Evolutionary conservation across 2,113 vertebrate genomes (phyloP), one percentile per base, ranked within the genome.

Genomic region (Peromyscus polionotus): DNA sequence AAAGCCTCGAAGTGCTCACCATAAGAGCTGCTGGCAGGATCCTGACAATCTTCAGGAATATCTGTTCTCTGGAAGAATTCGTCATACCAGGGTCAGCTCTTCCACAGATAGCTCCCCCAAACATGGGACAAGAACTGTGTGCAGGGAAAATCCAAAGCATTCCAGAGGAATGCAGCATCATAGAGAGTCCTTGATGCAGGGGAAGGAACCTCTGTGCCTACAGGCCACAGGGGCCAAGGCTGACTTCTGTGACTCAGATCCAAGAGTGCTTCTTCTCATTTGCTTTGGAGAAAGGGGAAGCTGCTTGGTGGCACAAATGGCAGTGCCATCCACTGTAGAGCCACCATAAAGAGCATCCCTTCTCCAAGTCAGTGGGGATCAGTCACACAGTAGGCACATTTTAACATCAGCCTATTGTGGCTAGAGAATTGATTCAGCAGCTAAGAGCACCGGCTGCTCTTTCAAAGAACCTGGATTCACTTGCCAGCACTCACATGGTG

Each of bases 41-140:
- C 54, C 42, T 76, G 80, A 77, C 51, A 95, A 45, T 96, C 93
- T 98, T 95, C 95, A 96, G 96, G 87, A 51, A 91, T 97, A 95
- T 95, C 96, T 96, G 94, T 11, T 72, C 61, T 95, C 97, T 45
- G 97, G 98, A 97, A 96, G 97, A 92, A 48, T 75, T 97, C 95
- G 85, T 90, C 72, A 93, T 17, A 33, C 68, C 75, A 72, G 97
- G 96, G 72, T 92, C 91, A 45, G 48, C 67, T 97, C 95, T 72
- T 63, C 75, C 80, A 68, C 83, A 95, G 91, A 45, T 57, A 97
- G 92, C 12, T 3, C 10, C 28, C 28, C 59, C 73, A 97, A 94
- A 83, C 19, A 10, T 2, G 3, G 1, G 89, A 85, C 81, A 12
- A 19, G 98, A 36, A 33, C 79, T 79, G 4, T 3, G 14, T 5